Base-by-base conservation (phyloP, 2,113 vertebrate genomes). In the Cyprinodon variegatus region DNA sequence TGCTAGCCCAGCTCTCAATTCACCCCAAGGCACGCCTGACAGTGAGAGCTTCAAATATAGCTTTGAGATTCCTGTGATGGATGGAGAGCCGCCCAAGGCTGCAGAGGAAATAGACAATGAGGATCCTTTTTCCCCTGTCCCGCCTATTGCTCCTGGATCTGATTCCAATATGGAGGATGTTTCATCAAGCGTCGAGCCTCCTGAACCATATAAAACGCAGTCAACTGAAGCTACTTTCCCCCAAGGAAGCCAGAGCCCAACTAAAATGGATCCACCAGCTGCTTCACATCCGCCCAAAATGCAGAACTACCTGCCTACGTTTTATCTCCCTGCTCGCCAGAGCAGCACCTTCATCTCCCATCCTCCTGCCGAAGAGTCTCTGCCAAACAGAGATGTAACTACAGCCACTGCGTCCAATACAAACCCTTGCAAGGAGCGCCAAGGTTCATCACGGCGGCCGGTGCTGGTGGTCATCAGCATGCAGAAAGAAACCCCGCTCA, bases 1-100 rank as follows among this genome's bases (percentile, higher is more conserved):
- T 0, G 62, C 63, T 1, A 90, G 95, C 1, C 95, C 96, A 8
- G 91, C 93, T 14, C 78, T 93, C 17, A 93, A 87, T 10, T 97
- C 96, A 38, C 95, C 95, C 20, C 96, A 95, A 85, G 96, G 95
- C 60, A 98, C 96, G 12, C 96, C 97, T 0, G 97, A 98, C 82
- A 98, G 96, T 60, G 96, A 97, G 83, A 97, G 96, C 83, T 99
- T 97, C 76, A 96, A 96, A 72, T 96, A 95, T 70, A 98, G 97
- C 87, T 96, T 98, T 14, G 98, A 99, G 92, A 89, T 96, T 45
- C 86, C 97, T 36, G 95, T 86, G 81, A 91, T 86, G 86, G 96
- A 97, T 11, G 96, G 97, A 22, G 93, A 88, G 76, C 61, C 90
- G n/a, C 93, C 91, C 2, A 95, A 92, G 82, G 94, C 89, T 37